A percentile compares a stretch with the other conserved stretches of the same genome.
These are phyloP conservation scores for Protobothrops mucrosquamatus DNA, from an alignment of 2,113 vertebrate genomes.

Conservation along the genomic window DNA sequence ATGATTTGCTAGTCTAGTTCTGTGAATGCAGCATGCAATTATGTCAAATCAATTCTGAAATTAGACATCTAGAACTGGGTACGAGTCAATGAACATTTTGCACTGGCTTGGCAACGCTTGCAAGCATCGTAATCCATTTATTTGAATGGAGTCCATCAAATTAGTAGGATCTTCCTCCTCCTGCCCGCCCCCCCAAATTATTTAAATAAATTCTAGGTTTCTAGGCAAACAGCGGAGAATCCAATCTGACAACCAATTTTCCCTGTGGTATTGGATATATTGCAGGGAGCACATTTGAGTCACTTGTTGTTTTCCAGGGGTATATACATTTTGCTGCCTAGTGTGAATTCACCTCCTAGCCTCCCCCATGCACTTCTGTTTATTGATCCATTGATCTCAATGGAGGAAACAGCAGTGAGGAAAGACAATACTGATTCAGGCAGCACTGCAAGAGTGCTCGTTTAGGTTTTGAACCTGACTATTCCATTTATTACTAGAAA, in stretches of 20 bases:
- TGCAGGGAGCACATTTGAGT: background rate
- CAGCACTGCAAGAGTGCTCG: background rate
- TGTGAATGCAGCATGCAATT: background rate
- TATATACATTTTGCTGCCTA: background rate
- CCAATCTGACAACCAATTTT: background rate
- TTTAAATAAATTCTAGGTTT: background rate
- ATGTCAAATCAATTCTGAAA: background rate
- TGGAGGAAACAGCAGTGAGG: background rate
- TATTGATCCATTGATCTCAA: background rate
- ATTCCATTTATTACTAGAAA: background rate
- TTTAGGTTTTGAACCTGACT: background rate
- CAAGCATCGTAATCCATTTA: background rate
- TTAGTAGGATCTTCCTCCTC: background rate
- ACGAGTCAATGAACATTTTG: conserved; percentile 1
- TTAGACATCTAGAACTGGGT: background rate
- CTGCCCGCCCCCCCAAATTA: background rate
- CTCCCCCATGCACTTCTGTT: background rate
- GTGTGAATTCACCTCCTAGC: background rate
- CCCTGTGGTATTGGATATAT: background rate
- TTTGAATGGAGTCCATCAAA: background rate
- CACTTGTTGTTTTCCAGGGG: background rate
- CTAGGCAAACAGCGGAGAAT: background rate
- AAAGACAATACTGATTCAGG: background rate
- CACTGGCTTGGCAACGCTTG: background rate
- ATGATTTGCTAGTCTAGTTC: background rate